Evolutionary conservation across 2,888 invertebrate species (phyloP), one percentile per base, ranked within the genome.

Genomic region (Eupithecia insigniata): DNA sequence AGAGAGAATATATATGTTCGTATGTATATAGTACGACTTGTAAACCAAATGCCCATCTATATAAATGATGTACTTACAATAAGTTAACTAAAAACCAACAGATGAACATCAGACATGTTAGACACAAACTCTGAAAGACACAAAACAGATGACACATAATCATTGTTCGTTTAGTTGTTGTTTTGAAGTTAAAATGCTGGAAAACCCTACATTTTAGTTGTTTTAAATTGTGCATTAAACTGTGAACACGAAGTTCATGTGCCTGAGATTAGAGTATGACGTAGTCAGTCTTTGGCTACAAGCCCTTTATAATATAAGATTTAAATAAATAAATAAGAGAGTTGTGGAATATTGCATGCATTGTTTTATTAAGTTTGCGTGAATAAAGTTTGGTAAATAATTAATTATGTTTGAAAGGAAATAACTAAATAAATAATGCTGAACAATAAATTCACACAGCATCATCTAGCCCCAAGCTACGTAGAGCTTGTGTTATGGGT

Each of bases 151-250:
- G 66, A 30, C 34, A 51, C 3, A 72, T 69, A 71, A 43, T 69
- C 60, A 70, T 67, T 43, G 66, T 67, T 65, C 64, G 51, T 67
- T 28, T 12, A 58, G 65, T 71, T 76, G 76, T 72, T 76, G 72
- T 75, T 79, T 75, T 73, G 66, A 72, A 78, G 75, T 77, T 75
- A 74, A 64, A 43, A 61, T 72, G 74, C 74, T 70, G 67, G 60
- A 55, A 79, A 75, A 51, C 12, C 51, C 22, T 51, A 0, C 26
- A 51, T 51, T 51, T 79, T 78, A 18, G 79, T 79, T 55, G 14
- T 14, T 55, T 28, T 14, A 26, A 26, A 55, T 7, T 55, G 14
- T 58, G 58, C 58, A 58, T 28, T 58, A n/a, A n/a, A n/a, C 16
- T 5, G 28, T 28, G 51, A n/a, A n/a, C n/a, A n/a, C n/a, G n/a